phyloP scores from a whole-genome alignment of 2,888 invertebrate genomes.

The Noctua janthe region DNA sequence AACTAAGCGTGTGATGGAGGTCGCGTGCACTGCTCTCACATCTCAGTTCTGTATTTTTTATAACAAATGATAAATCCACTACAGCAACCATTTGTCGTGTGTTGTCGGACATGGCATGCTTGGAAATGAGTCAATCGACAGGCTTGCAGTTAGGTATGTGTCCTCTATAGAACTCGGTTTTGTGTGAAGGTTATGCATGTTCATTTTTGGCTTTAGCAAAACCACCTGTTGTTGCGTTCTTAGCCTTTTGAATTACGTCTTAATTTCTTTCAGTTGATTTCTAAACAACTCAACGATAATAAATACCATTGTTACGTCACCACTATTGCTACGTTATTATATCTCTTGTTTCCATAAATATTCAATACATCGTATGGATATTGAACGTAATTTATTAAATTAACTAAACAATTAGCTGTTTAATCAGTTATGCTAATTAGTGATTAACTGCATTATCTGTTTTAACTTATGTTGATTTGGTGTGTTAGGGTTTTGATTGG shows the following conservation, averaged over 20 bases:
- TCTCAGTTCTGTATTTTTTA: too few relatives aligned
- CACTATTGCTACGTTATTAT: neutral
- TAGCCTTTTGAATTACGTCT: neutral
- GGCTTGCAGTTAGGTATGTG: too few relatives aligned
- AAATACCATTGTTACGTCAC: too few relatives aligned
- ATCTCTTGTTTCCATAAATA: neutral
- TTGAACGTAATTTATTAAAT: slow-evolving; percentile 8
- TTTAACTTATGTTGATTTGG: neutral
- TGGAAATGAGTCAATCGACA: too few relatives aligned
- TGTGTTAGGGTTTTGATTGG: slow-evolving; percentile 1
- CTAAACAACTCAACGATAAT: neutral
- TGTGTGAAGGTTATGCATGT: neutral
- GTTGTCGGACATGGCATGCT: too few relatives aligned
- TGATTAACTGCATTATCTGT: slow-evolving; percentile 10
- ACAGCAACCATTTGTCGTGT: too few relatives aligned
- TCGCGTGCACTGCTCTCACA: too few relatives aligned
- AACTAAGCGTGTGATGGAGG: too few relatives aligned
- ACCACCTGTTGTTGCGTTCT: neutral
- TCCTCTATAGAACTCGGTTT: too few relatives aligned
- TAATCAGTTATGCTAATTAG: slow-evolving; percentile 23
- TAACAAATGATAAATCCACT: too few relatives aligned
- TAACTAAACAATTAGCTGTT: neutral
- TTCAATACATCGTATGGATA: neutral
- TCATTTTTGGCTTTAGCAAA: neutral
- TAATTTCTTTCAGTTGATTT: neutral